Evolutionary conservation across 2,888 invertebrate species (phyloP).

Genomic region (Quadroppia sp.): DNA sequence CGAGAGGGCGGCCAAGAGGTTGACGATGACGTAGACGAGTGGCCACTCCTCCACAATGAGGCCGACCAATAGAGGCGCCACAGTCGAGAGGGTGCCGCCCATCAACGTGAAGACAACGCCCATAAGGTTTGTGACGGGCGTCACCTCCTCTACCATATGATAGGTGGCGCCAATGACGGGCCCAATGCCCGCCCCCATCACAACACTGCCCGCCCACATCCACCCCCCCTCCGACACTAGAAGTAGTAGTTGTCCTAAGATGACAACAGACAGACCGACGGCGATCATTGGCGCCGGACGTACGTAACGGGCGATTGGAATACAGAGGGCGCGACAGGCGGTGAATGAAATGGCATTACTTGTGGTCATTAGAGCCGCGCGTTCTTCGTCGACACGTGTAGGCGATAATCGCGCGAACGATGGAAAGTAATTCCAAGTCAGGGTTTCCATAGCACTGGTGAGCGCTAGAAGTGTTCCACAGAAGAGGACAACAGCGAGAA

Average conservation of each 20-base stretch:
- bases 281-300: not conserved
- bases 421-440: slow-evolving; percentile 23
- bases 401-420: slow-evolving; percentile 4
- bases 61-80: too few relatives aligned
- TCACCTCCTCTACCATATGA: slow-evolving; percentile 19
- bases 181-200: not conserved
- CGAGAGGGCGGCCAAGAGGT: too few relatives aligned
- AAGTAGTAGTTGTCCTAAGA: not conserved
- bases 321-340: not conserved
- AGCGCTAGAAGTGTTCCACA: not conserved
- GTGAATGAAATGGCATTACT: slow-evolving; percentile 10
- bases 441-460: not conserved
- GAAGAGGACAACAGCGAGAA: not conserved
- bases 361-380: slow-evolving; percentile 15
- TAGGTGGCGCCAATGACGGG: not conserved
- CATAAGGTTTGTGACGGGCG: slow-evolving; percentile 2
- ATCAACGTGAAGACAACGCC: slow-evolving; percentile 23
- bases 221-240: not conserved
- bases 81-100: too few relatives aligned
- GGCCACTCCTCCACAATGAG: too few relatives aligned
- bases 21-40: too few relatives aligned
- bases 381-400: not conserved
- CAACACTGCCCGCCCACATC: not conserved
- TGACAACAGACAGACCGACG: not conserved
- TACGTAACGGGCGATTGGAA: not conserved